Base-by-base conservation (phyloP, 2,797 vertebrate genomes). In the Danio albolineatus region DNA sequence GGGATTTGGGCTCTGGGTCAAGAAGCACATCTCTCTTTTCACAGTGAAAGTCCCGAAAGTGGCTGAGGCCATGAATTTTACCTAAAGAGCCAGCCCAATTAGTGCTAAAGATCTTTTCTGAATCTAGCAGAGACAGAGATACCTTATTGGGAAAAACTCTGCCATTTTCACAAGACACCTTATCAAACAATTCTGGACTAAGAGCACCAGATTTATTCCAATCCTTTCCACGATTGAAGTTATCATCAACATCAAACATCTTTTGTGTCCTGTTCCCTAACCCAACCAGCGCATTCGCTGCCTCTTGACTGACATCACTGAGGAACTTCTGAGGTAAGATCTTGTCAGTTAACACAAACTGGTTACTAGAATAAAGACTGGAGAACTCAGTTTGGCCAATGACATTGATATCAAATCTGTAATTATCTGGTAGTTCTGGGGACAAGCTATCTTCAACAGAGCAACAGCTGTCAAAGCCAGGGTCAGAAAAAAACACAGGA, bases 391-490 rank as follows among this genome's bases (percentile, higher is more conserved):
- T 94, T 88, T 97, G 97, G 48, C 96, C 96, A 76, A 99, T 95
- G 59, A 94, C 85, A 82, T 99, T 99, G 81, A 99, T 99, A 90
- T 99, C 97, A 90, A 99, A 99, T 85, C 92, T 96, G 83, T 97
- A 99, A 92, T 94, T 96, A 88, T 97, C 95, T 4, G 93, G 93
- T n/a, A 94, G 90, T 73, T 98, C 97, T 78, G 98, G 98, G 67
- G 98, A 99, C 79, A 99, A 91, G 79, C 96, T 97, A 82, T 98
- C 96, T 89, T 99, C 98, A 81, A 98, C 94, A 0, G 96, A 96
- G 69, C 96, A 97, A 90, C 96, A 98, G 85, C 95, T 95, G 91
- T 97, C 96, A 90, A 98, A 93, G 77, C 95, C 95, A 56, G 95
- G 94, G 82, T 97, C 96, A 67, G 96, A 96, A 86, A 95, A 92